Base-by-base conservation (phyloP, 2,797 vertebrate genomes). In the Malurus splendens region DNA sequence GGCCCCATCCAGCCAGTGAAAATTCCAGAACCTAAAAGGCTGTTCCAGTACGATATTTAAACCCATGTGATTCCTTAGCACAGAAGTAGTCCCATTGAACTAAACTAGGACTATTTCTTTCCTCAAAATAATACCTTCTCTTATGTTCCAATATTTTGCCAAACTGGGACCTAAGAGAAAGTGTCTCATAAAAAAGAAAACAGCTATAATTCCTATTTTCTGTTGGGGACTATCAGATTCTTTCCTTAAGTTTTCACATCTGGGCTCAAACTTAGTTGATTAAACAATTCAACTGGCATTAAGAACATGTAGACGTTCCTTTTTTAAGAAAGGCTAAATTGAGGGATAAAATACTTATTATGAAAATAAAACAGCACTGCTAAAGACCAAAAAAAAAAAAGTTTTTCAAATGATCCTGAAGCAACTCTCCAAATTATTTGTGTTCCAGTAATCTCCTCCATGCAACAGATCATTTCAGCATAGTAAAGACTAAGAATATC, bases 141-240 rank as follows among this genome's bases (percentile, higher is more conserved):
- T 81, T 62, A 56, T 17, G 59, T 55, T 36, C 55, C 52, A 42
- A 13, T 78, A 56, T 66, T 87, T 33, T 94, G 85, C 62, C 70
- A 93, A 89, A 80, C 12, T 38, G 20, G 32, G 70, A 89, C 44
- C 38, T 75, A 47, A 38, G 16, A 88, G 41, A 92, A 92, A 75
- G 59, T 52, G 50, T 83, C 44, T 92, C 22, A 51, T 6, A 90
- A 85, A 83, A 94, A 93, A 87, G 79, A 92, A 93, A 93, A 93
- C 73, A 94, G 9, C n/a, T 68, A 62, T 75, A 89, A 93, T 72
- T 77, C 47, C 66, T 75, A 17, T 90, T 94, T 90, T 93, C 82
- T 90, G 10, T 18, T 62, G 70, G 73, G 76, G 70, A 38, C 80
- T 80, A 89, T 77, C 73, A 70, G 25, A 33, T 81, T 60, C 72